Base-by-base conservation (phyloP, 2,888 invertebrate species). In the Prenolepis imparis region DNA sequence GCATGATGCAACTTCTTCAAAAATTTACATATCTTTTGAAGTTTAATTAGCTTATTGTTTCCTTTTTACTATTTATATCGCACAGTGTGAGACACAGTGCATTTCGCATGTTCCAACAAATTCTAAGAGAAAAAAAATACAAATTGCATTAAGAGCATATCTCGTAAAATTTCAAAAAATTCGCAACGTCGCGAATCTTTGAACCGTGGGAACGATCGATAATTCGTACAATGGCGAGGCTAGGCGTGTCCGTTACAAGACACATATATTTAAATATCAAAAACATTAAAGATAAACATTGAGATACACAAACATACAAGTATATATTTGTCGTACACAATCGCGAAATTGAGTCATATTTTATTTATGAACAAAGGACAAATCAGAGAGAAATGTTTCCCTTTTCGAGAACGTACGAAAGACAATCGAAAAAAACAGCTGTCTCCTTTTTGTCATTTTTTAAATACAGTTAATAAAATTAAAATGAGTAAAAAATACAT, bases 1-100 rank as follows among this genome's bases (percentile, higher is more conserved):
- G 15, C 41, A 72, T 83, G 73, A 70, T n/a, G 82, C 32, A 81
- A 82, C 12, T 55, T 80, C n/a, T n/a, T 11, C n/a, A 24, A 5
- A 21, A 52, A 6, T 39, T 59, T 80, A 15, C 82, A 2, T 52
- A 28, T 15, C 11, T 32, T n/a, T 6, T n/a, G 18, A 3, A n/a
- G 18, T 8, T 55, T 36, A 48, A 63, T 41, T 6, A 6, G 21
- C 4, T 15, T 9, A 8, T 36, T 44, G 0, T 18, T n/a, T 12
- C 41, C 5, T 21, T 21, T 18, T 55, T 21, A 12, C n/a, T 15
- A 11, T 68, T 28, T 18, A n/a, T 18, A 28, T n/a, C n/a, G 15
- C 12, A 15, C 48, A n/a, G n/a, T 3, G 8, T 55, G 24, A 57
- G 9, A 57, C 9, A 36, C 3, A 3, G 3, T 24, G 4, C 9